Percentiles rank a stretch among this genome's conserved stretches.
Evolutionary conservation across 2,113 vertebrate genomes (phyloP).

Genomic region (Cyprinodon variegatus): DNA sequence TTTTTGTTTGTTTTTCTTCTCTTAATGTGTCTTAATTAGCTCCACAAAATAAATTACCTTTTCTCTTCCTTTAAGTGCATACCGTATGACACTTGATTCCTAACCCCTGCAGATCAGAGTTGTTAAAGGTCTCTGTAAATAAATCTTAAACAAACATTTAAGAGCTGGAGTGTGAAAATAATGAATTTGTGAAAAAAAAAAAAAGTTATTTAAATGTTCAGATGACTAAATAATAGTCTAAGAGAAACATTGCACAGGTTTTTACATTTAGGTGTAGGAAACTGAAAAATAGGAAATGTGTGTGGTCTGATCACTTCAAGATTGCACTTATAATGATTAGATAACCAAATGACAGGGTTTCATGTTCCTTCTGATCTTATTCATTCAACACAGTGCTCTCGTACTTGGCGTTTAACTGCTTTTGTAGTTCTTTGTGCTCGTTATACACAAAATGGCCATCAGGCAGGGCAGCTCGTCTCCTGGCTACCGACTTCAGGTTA

Average conservation of each 20-base stretch:
- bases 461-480: conserved; percentile 37
- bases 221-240: neutral
- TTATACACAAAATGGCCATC: conserved; percentile 7
- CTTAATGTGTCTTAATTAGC: neutral
- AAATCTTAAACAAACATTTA: neutral
- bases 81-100: neutral
- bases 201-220: neutral
- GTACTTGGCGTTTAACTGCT: conserved; percentile 1
- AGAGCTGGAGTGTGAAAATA: neutral
- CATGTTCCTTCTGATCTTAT: conserved; percentile 4
- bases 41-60: conserved; percentile 6
- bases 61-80: neutral
- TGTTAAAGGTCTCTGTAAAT: conserved; percentile 4
- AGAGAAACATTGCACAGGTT: neutral
- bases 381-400: neutral
- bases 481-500: conserved; percentile 44
- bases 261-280: neutral
- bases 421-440: conserved; percentile 14
- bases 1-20: neutral
- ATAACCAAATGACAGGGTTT: conserved; percentile 5
- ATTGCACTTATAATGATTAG: neutral
- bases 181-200: neutral
- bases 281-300: neutral
- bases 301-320: neutral
- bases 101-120: neutral